phyloP scores from a whole-genome alignment of 2,888 invertebrate species.

The Amaurobius ferox region DNA sequence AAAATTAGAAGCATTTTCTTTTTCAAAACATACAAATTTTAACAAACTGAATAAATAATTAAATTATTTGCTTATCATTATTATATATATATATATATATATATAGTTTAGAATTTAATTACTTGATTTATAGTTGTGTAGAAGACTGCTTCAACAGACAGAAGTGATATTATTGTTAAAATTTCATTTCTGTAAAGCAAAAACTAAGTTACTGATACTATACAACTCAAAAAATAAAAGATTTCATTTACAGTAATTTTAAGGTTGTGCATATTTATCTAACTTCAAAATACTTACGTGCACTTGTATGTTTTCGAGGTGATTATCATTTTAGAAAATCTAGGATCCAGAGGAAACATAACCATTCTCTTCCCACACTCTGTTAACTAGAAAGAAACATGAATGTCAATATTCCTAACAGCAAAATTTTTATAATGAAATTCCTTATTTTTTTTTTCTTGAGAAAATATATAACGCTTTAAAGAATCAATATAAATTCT shows the following conservation, averaged over 20 bases:
- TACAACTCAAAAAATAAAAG: too few species aligned
- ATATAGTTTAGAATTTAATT: too few species aligned
- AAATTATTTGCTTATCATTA: neutral
- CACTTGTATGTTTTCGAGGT: slow-evolving; percentile 85
- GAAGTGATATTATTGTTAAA: slow-evolving; percentile 88
- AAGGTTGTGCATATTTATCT: too few species aligned
- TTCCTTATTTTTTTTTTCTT: too few species aligned
- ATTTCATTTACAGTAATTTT: too few species aligned
- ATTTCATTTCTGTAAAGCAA: slow-evolving; percentile 81
- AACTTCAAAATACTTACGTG: slow-evolving; percentile 77
- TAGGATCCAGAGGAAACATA: slow-evolving; percentile 93
- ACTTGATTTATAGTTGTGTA: slow-evolving; percentile 84
- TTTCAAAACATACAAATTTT: neutral
- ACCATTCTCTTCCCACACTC: slow-evolving; percentile 89
- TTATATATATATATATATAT: neutral
- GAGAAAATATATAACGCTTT: too few species aligned
- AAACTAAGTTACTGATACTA: neutral
- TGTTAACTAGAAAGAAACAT: slow-evolving; percentile 81
- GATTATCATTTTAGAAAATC: slow-evolving; percentile 88
- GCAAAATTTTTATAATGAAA: too few species aligned
- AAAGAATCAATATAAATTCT: too few species aligned
- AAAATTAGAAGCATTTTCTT: too few species aligned
- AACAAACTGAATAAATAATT: neutral
- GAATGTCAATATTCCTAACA: too few species aligned
- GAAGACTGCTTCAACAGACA: slow-evolving; percentile 93